Evolutionary conservation across 1,140 invertebrate species (phyloP), one percentile per base, ranked within the genome.

Genomic region (Brachionus calyciflorus): DNA sequence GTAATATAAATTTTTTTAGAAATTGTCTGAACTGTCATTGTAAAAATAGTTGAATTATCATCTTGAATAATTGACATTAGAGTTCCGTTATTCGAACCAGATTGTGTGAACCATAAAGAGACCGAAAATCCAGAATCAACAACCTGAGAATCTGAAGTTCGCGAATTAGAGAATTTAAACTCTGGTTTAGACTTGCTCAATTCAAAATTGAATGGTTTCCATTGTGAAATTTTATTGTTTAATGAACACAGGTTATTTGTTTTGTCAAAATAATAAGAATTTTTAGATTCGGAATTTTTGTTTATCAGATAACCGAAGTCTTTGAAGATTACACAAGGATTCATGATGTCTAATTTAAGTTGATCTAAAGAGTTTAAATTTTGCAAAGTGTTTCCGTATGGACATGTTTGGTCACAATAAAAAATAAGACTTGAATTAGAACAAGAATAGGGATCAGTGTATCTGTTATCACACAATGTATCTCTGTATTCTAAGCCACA

Each of bases 401-500:
- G 69, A 51, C 69, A 73, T 5, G 46, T 33, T 17, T 73, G 69
- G 24, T 73, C 69, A 21, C 69, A 73, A 14, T 33, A 49, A 55
- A 73, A 73, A 10, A 73, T 49, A 9, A 17, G 9, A 12, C 40
- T 37, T 12, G 69, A 21, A 14, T 37, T 40, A 9, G 51, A 49
- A n/a, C 69, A 73, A 0, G 69, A 49, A 24, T 73, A 17, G 9
- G 40, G n/a, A 17, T 73, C 69, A 2, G 30, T 19, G 3, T 37
- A 41, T 1, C 69, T 44, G 21, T 73, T 73, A 37, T 73, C 69
- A 37, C 69, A 73, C 28, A 73, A 33, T 12, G 69, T 73, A 46
- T 73, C 69, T 51, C 40, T 49, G n/a, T 40, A 51, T 19, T 73
- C 69, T 9, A 73, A 24, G 14, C 69, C 69, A 41, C 69, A 73